A percentile compares a stretch with the other conserved stretches of the same genome.
phyloP scores from a whole-genome alignment of 2,797 vertebrate genomes.

The Sebastes umbrosus region DNA sequence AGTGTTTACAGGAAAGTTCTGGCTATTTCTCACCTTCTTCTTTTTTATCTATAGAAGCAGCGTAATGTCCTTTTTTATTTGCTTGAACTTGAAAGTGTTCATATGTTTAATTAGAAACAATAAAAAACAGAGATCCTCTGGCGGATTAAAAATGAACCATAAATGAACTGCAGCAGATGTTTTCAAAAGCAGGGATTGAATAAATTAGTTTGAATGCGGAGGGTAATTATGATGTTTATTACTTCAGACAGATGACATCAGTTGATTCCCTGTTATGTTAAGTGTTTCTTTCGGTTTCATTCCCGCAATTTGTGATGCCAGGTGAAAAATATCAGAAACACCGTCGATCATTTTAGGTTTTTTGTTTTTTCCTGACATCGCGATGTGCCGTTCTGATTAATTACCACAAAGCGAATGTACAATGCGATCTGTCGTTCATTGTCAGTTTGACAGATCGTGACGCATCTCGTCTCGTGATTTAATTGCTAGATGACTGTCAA shows the following conservation, averaged over 20 bases:
- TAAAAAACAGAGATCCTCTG: neutral
- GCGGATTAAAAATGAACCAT: neutral
- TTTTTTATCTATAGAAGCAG: neutral
- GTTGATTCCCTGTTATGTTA: neutral
- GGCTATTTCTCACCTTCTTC: neutral
- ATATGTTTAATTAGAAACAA: neutral
- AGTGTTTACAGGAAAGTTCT: neutral
- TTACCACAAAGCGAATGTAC: neutral
- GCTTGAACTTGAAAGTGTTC: neutral
- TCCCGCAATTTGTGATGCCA: neutral
- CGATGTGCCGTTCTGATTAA: neutral
- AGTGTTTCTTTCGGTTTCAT: conserved; percentile 12
- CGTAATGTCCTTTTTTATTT: neutral
- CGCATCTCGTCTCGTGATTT: conserved; percentile 2
- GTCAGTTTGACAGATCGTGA: conserved; percentile 20
- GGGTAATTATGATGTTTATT: conserved; percentile 13
- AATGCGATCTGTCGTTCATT: neutral
- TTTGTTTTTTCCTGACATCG: neutral
- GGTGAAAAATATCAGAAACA: conserved; percentile 12
- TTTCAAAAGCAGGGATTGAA: conserved; percentile 7
- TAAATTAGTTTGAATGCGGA: neutral
- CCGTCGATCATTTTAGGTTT: neutral
- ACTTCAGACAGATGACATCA: conserved; percentile 1
- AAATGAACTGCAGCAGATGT: conserved; percentile 25
- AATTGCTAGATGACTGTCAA: conserved; percentile 12